These are phyloP conservation scores for Dryococelus australis DNA, from an alignment of 2,888 invertebrate genomes.

Conservation along the genomic window DNA sequence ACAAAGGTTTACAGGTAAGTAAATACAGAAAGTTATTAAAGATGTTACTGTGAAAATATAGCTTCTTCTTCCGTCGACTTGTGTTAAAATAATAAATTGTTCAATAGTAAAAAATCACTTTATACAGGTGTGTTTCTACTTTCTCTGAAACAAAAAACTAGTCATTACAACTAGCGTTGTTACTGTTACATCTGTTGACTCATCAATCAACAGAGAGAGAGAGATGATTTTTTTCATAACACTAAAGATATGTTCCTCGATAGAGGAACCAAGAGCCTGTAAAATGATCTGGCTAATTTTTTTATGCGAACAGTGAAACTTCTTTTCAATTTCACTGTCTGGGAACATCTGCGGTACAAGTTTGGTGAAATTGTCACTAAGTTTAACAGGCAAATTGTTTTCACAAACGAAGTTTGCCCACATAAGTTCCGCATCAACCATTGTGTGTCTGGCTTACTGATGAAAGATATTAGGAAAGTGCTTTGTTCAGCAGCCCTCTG, in stretches of 20 bases:
- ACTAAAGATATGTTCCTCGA: neutral
- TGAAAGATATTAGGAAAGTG: neutral
- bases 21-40: too few relatives aligned
- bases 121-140: conserved; percentile 27
- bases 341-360: neutral
- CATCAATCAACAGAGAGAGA: conserved; percentile 12
- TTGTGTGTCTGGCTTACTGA: neutral
- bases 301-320: neutral
- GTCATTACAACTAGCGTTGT: neutral
- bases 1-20: too few relatives aligned
- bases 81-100: too few relatives aligned
- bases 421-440: neutral
- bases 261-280: neutral
- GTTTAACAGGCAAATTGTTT: neutral
- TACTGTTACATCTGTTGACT: conserved; percentile 1
- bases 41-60: too few relatives aligned
- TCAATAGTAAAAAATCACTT: too few relatives aligned
- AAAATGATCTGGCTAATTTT: conserved; percentile 19
- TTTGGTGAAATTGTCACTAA: conserved; percentile 20
- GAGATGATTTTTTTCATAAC: neutral
- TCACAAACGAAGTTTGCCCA: conserved; percentile 8
- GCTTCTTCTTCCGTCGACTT: too few relatives aligned
- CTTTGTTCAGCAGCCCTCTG: neutral
- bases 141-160: neutral
- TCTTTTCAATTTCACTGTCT: neutral